Conservation (phyloP, 2,797 vertebrate species). For the Microhierax caerulescens region DNA sequence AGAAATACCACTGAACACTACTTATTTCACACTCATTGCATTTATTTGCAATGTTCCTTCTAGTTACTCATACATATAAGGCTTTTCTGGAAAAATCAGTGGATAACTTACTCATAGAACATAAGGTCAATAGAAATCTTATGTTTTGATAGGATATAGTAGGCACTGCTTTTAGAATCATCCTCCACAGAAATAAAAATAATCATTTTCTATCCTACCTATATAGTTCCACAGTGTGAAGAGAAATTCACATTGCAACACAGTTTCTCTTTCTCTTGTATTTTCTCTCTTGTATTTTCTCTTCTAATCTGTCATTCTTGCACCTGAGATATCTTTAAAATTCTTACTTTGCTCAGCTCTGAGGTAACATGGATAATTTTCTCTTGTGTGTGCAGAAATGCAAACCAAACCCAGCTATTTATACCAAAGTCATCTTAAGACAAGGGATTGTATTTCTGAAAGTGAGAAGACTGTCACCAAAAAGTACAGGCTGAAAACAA, state of each 20-base stretch:
- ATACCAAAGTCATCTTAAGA: not conserved
- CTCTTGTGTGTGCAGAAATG: not conserved
- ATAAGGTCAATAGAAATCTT: not conserved
- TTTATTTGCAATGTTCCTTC: not conserved
- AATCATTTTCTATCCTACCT: not conserved
- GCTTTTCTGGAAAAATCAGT: conserved; percentile 3
- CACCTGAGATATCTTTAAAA: not conserved
- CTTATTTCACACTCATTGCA: conserved; percentile 35
- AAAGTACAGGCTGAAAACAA: not conserved
- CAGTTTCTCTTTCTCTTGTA: not conserved
- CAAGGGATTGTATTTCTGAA: not conserved
- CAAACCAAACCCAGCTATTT: not conserved
- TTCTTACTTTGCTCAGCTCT: not conserved
- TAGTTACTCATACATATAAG: not conserved
- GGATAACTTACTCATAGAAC: conserved; percentile 2
- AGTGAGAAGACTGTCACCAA: not conserved
- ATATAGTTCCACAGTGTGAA: not conserved
- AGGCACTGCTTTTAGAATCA: conserved; percentile 10
- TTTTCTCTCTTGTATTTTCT: not conserved
- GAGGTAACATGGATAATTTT: not conserved
- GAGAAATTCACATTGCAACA: not conserved
- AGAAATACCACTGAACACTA: conserved; percentile 22
- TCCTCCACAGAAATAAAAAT: not conserved
- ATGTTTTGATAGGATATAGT: conserved; percentile 3
- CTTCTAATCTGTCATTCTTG: not conserved